Evolutionary conservation across 2,888 invertebrate genomes (phyloP).

Genomic region (Cylindroiulus punctatus): DNA sequence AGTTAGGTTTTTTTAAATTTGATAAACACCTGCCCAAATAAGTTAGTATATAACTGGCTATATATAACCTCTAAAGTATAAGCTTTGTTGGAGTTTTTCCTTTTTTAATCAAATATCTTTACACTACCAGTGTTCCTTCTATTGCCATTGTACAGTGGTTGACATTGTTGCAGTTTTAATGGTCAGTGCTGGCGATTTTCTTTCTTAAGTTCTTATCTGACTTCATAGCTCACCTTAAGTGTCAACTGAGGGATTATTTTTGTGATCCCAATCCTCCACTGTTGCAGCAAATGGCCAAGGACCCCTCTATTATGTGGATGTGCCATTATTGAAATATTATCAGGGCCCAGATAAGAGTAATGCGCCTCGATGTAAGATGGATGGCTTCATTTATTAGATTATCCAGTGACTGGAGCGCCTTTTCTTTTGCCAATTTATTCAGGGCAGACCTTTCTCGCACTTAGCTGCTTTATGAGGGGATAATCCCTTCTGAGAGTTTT

Average conservation of each 20-base stretch:
- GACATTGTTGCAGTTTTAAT: neutral
- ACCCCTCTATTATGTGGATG: conserved; percentile 7
- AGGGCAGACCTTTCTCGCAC: conserved; percentile 34
- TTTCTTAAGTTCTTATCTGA: neutral
- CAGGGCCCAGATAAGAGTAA: neutral
- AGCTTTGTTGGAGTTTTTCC: too few species aligned
- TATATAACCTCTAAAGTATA: too few species aligned
- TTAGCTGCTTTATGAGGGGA: conserved; percentile 12
- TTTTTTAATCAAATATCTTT: neutral
- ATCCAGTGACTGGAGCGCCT: neutral
- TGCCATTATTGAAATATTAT: conserved; percentile 7
- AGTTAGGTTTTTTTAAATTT: too few species aligned
- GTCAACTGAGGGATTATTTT: conserved; percentile 28
- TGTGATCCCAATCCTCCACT: neutral
- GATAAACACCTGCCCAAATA: too few species aligned
- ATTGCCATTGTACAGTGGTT: neutral
- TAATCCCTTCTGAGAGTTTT: conserved; percentile 29
- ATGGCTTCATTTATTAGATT: conserved; percentile 29
- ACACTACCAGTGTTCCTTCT: neutral
- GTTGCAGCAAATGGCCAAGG: neutral
- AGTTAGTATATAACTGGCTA: too few species aligned
- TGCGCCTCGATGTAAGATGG: neutral
- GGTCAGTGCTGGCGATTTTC: neutral
- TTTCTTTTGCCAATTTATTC: conserved; percentile 22
- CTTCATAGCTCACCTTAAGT: conserved; percentile 25